These are phyloP conservation scores for Cyrtonyx montezumae DNA, from an alignment of 2,113 vertebrate species.

Conservation along the genomic window DNA sequence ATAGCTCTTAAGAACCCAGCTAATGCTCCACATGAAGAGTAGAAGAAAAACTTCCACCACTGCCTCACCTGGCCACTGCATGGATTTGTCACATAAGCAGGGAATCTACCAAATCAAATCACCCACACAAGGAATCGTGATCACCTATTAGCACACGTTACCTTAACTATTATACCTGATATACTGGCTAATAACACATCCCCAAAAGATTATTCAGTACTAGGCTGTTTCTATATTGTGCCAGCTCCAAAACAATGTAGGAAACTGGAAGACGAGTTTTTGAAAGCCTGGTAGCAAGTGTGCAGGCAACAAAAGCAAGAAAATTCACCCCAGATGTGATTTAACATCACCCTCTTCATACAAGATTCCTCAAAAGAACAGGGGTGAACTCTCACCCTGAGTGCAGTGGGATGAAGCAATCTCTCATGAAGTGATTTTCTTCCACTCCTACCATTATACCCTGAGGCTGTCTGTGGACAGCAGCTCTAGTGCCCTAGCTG, in stretches of 20 bases:
- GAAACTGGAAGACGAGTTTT: neutral
- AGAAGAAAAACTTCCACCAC: neutral
- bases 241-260: neutral
- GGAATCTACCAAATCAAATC: neutral
- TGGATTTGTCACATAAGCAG: neutral
- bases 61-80: neutral
- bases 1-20: neutral
- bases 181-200: neutral
- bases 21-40: neutral
- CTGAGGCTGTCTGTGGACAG: neutral
- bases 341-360: fast-evolving
- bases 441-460: neutral
- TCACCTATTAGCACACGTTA: neutral
- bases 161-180: neutral
- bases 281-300: neutral
- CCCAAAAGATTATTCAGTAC: neutral
- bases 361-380: neutral
- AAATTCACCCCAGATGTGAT: neutral
- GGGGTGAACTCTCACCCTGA: neutral
- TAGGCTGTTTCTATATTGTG: neutral
- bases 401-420: neutral
- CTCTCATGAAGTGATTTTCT: neutral
- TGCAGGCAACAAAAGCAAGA: neutral
- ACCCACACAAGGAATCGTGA: neutral
- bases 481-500: neutral